Evolutionary conservation across 2,113 vertebrate genomes (phyloP), one percentile per base, ranked within the genome.

Genomic region (Oncorhynchus masou): DNA sequence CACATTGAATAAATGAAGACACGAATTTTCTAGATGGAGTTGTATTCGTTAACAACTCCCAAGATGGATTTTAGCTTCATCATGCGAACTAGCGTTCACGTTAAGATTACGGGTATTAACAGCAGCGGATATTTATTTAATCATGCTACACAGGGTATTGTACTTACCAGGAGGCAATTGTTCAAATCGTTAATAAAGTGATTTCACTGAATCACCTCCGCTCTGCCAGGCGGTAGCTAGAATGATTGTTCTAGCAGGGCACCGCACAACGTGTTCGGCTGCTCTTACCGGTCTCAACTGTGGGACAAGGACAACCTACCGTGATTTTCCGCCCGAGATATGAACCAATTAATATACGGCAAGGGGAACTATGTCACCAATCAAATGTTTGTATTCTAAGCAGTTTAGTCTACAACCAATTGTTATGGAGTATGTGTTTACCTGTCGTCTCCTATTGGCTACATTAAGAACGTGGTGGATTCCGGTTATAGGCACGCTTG

Each of bases 181-280:
- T 88, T 81, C 77, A 81, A 59, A 60, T 9, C 4, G 74, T 71
- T 7, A 70, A 20, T 68, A 84, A 81, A n/a, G 81, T 79, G 84
- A 83, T 84, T 83, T 85, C 75, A 81, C 24, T 62, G 73, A 87
- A 86, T 80, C 79, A 78, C 82, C 85, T 79, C 82, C 4, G 68
- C 68, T 70, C 19, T 22, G 68, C 19, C 68, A 70, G 48, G 48
- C 49, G 25, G 80, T 70, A 27, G 65, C 65, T 74, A 48, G 49
- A n/a, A 73, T 59, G 25, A 80, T 70, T 83, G 77, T 85, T 81
- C 87, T 80, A 45, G 8, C 39, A 45, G 39, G 39, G 8, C 8
- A 45, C 39, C 8, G 8, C 39, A 83, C 88, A 91, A 90, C 90
- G 92, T 94, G 92, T 90, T 77, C 62, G 49, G 2, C 39, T 45